Percentiles rank a stretch among this genome's conserved stretches.
Evolutionary conservation across 1,140 invertebrate species (phyloP).

Genomic region (Muscidifurax raptorellus): DNA sequence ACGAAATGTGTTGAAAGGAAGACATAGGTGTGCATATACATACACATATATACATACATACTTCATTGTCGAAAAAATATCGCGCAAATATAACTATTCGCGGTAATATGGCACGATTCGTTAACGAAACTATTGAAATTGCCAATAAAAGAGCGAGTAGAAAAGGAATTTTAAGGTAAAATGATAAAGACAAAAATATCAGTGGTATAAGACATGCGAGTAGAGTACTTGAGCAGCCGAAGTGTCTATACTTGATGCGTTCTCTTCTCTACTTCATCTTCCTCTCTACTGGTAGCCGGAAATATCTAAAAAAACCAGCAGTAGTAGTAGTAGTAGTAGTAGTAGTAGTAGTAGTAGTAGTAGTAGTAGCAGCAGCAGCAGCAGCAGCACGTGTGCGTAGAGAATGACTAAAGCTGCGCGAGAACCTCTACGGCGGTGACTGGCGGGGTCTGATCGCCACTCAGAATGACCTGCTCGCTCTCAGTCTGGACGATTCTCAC

Average conservation of each 20-base stretch:
- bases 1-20: background rate
- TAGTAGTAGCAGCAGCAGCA: too few relatives aligned
- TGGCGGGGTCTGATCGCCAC: conserved; percentile 72
- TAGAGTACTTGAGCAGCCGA: background rate
- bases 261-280: too few relatives aligned
- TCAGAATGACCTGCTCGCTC: conserved; percentile 77
- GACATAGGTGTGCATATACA: too few relatives aligned
- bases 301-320: too few relatives aligned
- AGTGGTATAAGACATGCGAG: too few relatives aligned
- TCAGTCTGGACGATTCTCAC: conserved; percentile 81
- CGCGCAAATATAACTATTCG: background rate
- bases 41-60: too few relatives aligned
- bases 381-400: background rate
- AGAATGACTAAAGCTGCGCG: conserved; percentile 74
- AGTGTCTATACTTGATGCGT: too few relatives aligned
- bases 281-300: too few relatives aligned
- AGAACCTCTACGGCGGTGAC: conserved; percentile 77
- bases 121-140: background rate
- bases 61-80: background rate
- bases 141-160: background rate
- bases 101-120: conserved; percentile 29
- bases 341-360: too few relatives aligned
- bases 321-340: too few relatives aligned
- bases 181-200: background rate
- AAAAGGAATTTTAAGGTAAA: too few relatives aligned